phyloP scores from a whole-genome alignment of 2,888 invertebrate species.

The Apoda limacodes region DNA sequence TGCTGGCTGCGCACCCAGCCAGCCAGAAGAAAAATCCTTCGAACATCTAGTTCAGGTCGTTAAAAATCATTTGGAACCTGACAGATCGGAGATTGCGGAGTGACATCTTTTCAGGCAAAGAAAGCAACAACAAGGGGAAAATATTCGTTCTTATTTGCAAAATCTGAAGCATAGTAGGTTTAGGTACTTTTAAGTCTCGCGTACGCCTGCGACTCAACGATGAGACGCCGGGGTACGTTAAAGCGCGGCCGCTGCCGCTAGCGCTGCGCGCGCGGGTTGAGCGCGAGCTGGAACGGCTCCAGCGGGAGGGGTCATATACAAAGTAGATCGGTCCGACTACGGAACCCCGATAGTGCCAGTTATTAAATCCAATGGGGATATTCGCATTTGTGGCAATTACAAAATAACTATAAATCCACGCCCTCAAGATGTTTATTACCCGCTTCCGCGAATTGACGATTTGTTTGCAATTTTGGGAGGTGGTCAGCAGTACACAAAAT shows the following conservation, averaged over 20 bases:
- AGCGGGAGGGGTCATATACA: constrained; percentile 19
- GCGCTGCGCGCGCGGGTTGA: constrained; percentile 20
- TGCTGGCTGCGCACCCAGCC: constrained; percentile 17
- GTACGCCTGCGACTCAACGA: constrained; percentile 9
- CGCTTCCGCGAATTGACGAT: constrained; percentile 18
- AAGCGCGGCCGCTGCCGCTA: constrained; percentile 19
- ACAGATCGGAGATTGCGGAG: constrained; percentile 21
- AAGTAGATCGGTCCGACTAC: constrained; percentile 22
- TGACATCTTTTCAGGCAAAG: constrained; percentile 19
- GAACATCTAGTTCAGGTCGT: constrained; percentile 13
- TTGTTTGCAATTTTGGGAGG: constrained; percentile 16
- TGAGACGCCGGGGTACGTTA: constrained; percentile 12
- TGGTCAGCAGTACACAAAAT: constrained; percentile 19
- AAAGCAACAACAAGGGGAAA: constrained; percentile 15
- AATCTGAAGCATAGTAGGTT: constrained; percentile 15
- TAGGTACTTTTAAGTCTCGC: constrained; percentile 11
- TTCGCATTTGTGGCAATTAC: constrained; percentile 22
- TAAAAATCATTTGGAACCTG: constrained; percentile 17
- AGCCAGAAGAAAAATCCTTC: constrained; percentile 16
- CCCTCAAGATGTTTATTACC: constrained; percentile 18
- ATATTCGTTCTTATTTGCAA: constrained; percentile 18
- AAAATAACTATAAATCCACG: constrained; percentile 20
- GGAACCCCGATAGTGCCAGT: constrained; percentile 24
- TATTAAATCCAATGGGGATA: constrained; percentile 14
- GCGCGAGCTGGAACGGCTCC: constrained; percentile 21